Conservation (phyloP, 2,888 invertebrate genomes). For the Ennomos fuscantarius region DNA sequence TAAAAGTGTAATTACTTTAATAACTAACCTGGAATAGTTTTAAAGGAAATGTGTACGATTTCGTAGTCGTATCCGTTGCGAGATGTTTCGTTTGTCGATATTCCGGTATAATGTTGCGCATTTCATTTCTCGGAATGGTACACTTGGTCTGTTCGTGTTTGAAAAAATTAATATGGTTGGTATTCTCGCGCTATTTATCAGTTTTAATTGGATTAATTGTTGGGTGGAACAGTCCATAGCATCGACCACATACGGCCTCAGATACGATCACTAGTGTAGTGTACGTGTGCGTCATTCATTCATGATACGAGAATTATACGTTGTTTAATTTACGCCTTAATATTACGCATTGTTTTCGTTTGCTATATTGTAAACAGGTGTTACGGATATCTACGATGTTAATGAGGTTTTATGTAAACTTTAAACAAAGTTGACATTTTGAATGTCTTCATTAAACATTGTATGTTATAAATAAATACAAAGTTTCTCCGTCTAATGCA, state of each 20-base stretch:
- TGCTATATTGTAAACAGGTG: conserved; percentile 27
- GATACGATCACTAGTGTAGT: conserved; percentile 23
- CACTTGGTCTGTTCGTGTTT: conserved; percentile 45
- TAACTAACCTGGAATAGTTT: conserved; percentile 47
- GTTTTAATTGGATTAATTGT: conserved; percentile 73
- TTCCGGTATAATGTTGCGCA: conserved; percentile 39
- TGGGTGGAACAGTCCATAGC: conserved; percentile 68
- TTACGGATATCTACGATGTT: conserved; percentile 20
- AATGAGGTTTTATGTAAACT: background rate
- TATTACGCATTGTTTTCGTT: conserved; percentile 40
- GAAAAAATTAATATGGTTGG: conserved; percentile 46
- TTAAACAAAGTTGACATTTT: no score
- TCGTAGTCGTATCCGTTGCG: conserved; percentile 51
- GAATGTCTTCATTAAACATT: no score
- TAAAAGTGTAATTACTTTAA: conserved; percentile 55
- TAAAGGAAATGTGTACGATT: conserved; percentile 53
- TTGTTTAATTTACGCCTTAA: conserved; percentile 31
- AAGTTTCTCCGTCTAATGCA: no score
- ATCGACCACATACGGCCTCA: conserved; percentile 49
- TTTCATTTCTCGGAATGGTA: conserved; percentile 48
- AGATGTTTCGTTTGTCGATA: conserved; percentile 45
- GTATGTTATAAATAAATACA: no score
- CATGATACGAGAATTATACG: conserved; percentile 36
- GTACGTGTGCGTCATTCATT: conserved; percentile 46
- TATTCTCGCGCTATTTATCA: conserved; percentile 55